A percentile compares a stretch with the other conserved stretches of the same genome.
phyloP scores from a whole-genome alignment of 2,797 vertebrate species.

The Spheniscus humboldti region DNA sequence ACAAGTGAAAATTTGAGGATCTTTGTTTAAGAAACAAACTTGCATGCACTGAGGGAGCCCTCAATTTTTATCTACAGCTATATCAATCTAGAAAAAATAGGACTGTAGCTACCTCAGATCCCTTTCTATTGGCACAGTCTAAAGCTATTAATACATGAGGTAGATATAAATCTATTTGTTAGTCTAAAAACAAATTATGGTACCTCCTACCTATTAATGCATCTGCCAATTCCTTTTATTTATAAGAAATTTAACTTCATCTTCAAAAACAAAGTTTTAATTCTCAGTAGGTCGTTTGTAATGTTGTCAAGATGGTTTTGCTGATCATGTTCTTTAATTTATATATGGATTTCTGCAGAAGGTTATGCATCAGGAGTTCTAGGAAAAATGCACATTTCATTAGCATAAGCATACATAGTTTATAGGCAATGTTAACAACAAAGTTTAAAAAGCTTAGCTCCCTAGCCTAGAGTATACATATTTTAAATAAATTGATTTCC shows the following conservation, averaged over 20 bases:
- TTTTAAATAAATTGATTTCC: neutral
- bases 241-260: neutral
- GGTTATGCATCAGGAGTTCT: neutral
- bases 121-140: neutral
- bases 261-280: neutral
- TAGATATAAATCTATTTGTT: neutral
- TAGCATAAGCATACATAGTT: neutral
- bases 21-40: slow-evolving; percentile 9
- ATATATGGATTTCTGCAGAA: neutral
- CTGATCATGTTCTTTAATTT: neutral
- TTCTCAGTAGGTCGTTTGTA: neutral
- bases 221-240: neutral
- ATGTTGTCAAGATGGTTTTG: neutral
- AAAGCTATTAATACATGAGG: neutral
- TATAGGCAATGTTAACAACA: neutral
- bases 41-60: neutral
- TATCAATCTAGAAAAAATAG: neutral
- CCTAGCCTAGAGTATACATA: neutral
- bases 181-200: neutral
- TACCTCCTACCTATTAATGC: neutral
- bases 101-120: neutral
- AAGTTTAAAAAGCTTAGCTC: neutral
- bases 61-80: neutral
- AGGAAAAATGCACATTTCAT: neutral
- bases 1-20: neutral